Percentiles rank a stretch among this genome's conserved stretches.
phyloP scores from a whole-genome alignment of 2,888 invertebrate genomes.

The Ochropleura plecta region DNA sequence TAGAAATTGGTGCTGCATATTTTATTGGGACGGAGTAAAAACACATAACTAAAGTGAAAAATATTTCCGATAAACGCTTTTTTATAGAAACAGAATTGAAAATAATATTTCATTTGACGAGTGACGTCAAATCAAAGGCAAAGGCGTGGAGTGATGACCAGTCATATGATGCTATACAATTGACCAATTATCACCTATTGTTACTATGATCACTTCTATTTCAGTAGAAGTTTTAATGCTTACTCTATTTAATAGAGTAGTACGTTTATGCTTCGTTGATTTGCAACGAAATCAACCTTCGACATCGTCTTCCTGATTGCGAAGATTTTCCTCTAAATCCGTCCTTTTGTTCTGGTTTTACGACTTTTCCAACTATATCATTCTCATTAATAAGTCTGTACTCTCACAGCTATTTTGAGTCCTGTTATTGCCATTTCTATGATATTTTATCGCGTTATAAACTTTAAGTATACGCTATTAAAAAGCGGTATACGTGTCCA shows the following conservation, averaged over 20 bases:
- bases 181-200: slow-evolving; percentile 63
- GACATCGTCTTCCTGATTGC: slow-evolving; percentile 65
- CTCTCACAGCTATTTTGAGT: slow-evolving; percentile 29
- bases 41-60: slow-evolving; percentile 16
- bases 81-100: slow-evolving; percentile 1
- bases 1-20: not conserved
- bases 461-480: slow-evolving; percentile 52
- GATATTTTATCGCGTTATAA: slow-evolving; percentile 49
- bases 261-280: slow-evolving; percentile 69
- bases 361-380: slow-evolving; percentile 20
- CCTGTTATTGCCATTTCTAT: slow-evolving; percentile 54
- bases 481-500: slow-evolving; percentile 60
- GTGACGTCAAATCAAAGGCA: slow-evolving; percentile 49
- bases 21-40: slow-evolving; percentile 4
- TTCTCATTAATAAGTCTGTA: slow-evolving; percentile 29
- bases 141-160: slow-evolving; percentile 32
- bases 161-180: slow-evolving; percentile 58
- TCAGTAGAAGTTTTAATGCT: slow-evolving; percentile 34
- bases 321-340: slow-evolving; percentile 64
- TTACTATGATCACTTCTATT: slow-evolving; percentile 55
- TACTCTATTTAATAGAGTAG: slow-evolving; percentile 48
- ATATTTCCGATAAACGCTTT: slow-evolving; percentile 22
- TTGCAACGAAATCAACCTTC: slow-evolving; percentile 74
- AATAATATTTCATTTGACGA: slow-evolving; percentile 28
- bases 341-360: slow-evolving; percentile 36